phyloP scores from a whole-genome alignment of 1,140 invertebrate genomes.

The Drosophila bipectinata region DNA sequence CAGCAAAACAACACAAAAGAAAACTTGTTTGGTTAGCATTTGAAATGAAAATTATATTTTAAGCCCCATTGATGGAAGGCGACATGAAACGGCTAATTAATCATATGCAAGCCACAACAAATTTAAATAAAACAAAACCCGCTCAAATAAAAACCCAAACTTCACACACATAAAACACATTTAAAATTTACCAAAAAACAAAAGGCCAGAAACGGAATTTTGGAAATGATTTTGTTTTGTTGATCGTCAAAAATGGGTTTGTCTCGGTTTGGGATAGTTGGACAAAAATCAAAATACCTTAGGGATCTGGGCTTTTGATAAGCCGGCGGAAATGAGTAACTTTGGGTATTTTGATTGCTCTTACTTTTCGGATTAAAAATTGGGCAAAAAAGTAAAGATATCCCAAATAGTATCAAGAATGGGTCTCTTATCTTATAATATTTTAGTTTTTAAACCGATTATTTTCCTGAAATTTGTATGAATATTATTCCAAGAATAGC shows the following conservation, averaged over 20 bases:
- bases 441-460: too few relatives aligned
- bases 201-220: constrained; percentile 48
- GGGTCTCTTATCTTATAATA: too few relatives aligned
- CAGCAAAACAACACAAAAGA: constrained; percentile 42
- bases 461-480: too few relatives aligned
- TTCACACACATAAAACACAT: constrained; percentile 46
- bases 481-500: too few relatives aligned
- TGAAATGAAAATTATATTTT: constrained; percentile 66
- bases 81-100: constrained; percentile 72
- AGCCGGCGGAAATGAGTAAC: constrained; percentile 28
- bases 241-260: constrained; percentile 12
- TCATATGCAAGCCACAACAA: constrained; percentile 66
- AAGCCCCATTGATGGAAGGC: constrained; percentile 69
- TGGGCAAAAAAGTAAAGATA: too few relatives aligned
- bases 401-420: too few relatives aligned
- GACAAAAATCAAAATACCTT: not conserved
- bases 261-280: not conserved
- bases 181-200: constrained; percentile 26
- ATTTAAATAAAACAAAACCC: constrained; percentile 40
- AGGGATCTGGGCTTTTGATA: constrained; percentile 31
- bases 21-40: constrained; percentile 69
- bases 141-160: constrained; percentile 28
- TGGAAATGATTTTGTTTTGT: constrained; percentile 21
- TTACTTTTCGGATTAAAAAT: too few relatives aligned
- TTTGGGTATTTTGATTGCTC: not conserved